Evolutionary conservation across 2,888 invertebrate genomes (phyloP), one percentile per base, ranked within the genome.

Genomic region (Drosophila vallismaia): DNA sequence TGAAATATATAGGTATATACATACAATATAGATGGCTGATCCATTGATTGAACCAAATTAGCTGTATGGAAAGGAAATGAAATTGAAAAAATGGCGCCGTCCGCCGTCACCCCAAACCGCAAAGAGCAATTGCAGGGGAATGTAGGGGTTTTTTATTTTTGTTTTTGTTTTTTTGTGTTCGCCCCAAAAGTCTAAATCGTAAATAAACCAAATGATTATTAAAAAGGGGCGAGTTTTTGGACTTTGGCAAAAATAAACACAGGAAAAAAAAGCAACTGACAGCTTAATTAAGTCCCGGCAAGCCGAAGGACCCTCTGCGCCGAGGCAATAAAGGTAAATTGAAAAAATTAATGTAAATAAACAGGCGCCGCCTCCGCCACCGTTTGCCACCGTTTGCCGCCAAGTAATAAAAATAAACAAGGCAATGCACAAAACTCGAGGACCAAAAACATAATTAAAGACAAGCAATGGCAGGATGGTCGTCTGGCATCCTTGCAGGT

Each of bases 391-490:
- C 36, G 36, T 33, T 33, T 10, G 28, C 71, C 76, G 62, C 53
- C 74, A 71, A 68, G 81, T 84, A 79, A 81, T 86, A 86, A 84
- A 86, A 82, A 86, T 84, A 82, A 82, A 82, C 82, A 82, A 78
- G 81, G 76, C 86, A 84, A 80, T 86, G 86, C 74, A 77, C 64
- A 76, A 75, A 77, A 86, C 77, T 86, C 74, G 69, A 64, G 57
- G 62, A 68, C 73, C 53, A 70, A 77, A 36, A 84, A 84, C 69
- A 80, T 86, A 82, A 82, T 82, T 82, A 82, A 86, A 81, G 85
- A 81, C 85, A 84, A 82, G 82, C 75, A 80, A 56, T 26, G 45
- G n/a, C 19, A 45, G 28, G 46, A 24, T 38, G 46, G 26, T 42
- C 14, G 14, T 14, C 42, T 9, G 24, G 1, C 44, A 29, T 40